Base-by-base conservation (phyloP, 1,140 invertebrate genomes). In the Drosophila setifemur region DNA sequence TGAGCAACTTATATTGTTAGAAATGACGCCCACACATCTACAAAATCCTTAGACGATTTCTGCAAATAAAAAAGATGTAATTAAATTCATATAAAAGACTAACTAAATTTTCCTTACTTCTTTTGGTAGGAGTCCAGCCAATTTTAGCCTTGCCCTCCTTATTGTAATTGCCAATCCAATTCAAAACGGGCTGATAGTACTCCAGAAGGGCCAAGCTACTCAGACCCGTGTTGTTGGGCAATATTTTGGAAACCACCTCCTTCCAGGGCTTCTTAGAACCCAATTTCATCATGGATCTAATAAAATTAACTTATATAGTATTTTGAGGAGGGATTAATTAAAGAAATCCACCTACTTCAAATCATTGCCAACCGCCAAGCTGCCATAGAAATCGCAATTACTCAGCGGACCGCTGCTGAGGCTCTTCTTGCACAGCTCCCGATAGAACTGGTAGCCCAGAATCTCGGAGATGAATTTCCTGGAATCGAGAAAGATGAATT, bases 191-290 rank as follows among this genome's bases (percentile, higher is more conserved):
- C 11, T 88, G 57, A 69, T 91, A 91, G 44, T 91, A 91, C 16
- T 91, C 88, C 42, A 91, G 40, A 0, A 91, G 23, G 0, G 89
- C 87, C 44, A 75, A 25, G 31, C 82, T 91, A 68, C 91, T 91
- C 4, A 94, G 89, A 3, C 91, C 75, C 0, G 61, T 64, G n/a
- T 89, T 87, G 29, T 91, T 91, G 6, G 93, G 93, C 18, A 94
- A 70, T 9, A 91, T 75, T 54, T 91, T 88, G 18, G 42, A 43
- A 58, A 95, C 79, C 0, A 92, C 91, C 12, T 93, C 91, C 8
- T 90, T 90, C 94, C 94, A 95, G 2, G 92, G 92, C 53, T 91
- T 90, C 0, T 92, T 92, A 0, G 90, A 89, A 2, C 94, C 94
- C 29, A 93, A 66, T 7, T 89, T 72, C 74, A 94, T 90, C 77